Evolutionary conservation across 2,888 invertebrate genomes (phyloP), one percentile per base, ranked within the genome.

Genomic region (Agapostemon virescens): DNA sequence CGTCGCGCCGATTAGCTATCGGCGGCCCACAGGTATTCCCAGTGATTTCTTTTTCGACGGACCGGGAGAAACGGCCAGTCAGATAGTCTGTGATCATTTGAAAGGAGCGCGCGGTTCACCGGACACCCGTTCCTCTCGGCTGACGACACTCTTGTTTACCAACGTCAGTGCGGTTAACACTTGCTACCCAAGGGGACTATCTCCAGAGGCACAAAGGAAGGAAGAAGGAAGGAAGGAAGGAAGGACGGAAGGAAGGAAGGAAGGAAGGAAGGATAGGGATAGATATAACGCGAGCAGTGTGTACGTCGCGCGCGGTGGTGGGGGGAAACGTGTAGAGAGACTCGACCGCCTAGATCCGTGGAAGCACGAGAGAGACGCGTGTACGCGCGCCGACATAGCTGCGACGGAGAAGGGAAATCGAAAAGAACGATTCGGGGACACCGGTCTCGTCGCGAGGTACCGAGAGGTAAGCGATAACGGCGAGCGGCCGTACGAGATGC

Each of bases 401-500:
- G n/a, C n/a, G n/a, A n/a, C n/a, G n/a, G n/a, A 61, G 20, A 33
- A 30, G 20, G n/a, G n/a, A 33, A 7, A 33, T 23, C 11, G 30
- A 20, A 33, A 33, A 33, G 9, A 33, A 61, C 9, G 61, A 61
- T 33, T 0, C n/a, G n/a, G 20, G 20, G 58, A 33, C 67, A 36
- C 67, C 58, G 61, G 77, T 49, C 30, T 0, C 67, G 58, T 26
- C 26, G 42, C 64, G 70, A 67, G 49, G n/a, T n/a, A n/a, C n/a
- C n/a, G n/a, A n/a, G 26, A 77, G 74, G 74, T 74, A 49, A 61
- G 72, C 69, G 52, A 74, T 77, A 83, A 83, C 76, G 74, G 75
- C 77, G 74, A 69, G 84, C 66, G 77, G 72, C 77, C 79, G 79
- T 82, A 78, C 82, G 82, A 76, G 84, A 90, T 89, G 89, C 82